Base-by-base conservation (phyloP, 2,888 invertebrate species). In the Crossocerus cetratus region DNA sequence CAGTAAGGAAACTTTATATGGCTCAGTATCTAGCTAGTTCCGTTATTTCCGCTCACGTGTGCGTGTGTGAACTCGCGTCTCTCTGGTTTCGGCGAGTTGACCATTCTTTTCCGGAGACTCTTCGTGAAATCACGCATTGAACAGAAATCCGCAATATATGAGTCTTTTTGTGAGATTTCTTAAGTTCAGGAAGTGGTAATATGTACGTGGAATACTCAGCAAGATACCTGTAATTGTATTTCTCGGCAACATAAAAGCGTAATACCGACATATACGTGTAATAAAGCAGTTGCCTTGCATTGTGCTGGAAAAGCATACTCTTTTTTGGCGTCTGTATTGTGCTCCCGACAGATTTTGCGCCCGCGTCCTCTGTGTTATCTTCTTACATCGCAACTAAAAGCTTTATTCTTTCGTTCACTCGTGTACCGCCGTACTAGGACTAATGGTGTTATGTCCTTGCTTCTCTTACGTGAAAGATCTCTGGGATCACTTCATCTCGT, bases 181-280 rank as follows among this genome's bases (percentile, higher is more conserved):
- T 4, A 8, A 32, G 32, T 32, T 5, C 5, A 11, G 11, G 11
- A 32, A 32, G 11, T 32, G 32, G 2, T 32, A 32, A 11, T 8
- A 32, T 5, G 32, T 8, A 32, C 8, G 44, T 18, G 5, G 8
- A 45, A 21, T n/a, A 16, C 18, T 65, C 62, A 57, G 56, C 32
- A 3, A n/a, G 8, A 5, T 22, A 8, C 11, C 13, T 22, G n/a
- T n/a, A 56, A 56, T 21, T 3, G 56, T 56, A 56, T 56, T 5
- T 23, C 23, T 20, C 22, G 20, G 20, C 56, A 14, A 14, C n/a
- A n/a, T 56, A 21, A 23, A 21, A 56, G 56, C 21, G 14, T 56
- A 49, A 16, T 49, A 49, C 49, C n/a, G 14, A 57, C 16, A 57
- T 32, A 57, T 57, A 23, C 21, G 16, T 56, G 14, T 56, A n/a